These are phyloP conservation scores for Philereme transversata DNA, from an alignment of 2,888 invertebrate species.

Conservation along the genomic window DNA sequence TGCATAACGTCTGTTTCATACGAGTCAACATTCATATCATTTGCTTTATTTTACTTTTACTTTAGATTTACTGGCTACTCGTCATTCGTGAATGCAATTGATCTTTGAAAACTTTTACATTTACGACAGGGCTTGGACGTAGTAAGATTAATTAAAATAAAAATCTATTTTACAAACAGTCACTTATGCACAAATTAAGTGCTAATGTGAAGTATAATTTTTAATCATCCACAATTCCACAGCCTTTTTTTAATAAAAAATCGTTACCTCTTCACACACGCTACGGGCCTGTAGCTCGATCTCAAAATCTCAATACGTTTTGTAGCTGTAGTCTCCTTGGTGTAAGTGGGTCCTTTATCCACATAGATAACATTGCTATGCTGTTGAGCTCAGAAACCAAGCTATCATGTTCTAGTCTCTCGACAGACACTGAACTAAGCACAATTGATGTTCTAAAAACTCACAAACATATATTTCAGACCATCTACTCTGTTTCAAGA, in stretches of 20 bases:
- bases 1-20: neutral
- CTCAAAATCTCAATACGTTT: neutral
- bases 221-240: conserved; percentile 12
- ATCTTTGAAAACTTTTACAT: conserved; percentile 3
- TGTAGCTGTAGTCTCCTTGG: neutral
- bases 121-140: neutral
- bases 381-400: no score
- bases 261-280: neutral
- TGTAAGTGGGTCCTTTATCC: neutral
- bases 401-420: neutral
- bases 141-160: neutral
- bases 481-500: conserved; percentile 14
- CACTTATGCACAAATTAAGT: neutral
- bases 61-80: neutral
- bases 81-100: neutral
- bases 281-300: neutral
- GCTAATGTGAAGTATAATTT: neutral
- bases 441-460: conserved; percentile 13
- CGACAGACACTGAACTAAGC: conserved; percentile 6
- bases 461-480: conserved; percentile 12
- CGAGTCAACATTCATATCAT: neutral
- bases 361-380: neutral
- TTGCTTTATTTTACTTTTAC: neutral
- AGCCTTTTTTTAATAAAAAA: conserved; percentile 9
- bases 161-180: neutral